These are phyloP conservation scores for Hirtodrosophila confusa DNA, from an alignment of 2,888 invertebrate species.

Conservation along the genomic window DNA sequence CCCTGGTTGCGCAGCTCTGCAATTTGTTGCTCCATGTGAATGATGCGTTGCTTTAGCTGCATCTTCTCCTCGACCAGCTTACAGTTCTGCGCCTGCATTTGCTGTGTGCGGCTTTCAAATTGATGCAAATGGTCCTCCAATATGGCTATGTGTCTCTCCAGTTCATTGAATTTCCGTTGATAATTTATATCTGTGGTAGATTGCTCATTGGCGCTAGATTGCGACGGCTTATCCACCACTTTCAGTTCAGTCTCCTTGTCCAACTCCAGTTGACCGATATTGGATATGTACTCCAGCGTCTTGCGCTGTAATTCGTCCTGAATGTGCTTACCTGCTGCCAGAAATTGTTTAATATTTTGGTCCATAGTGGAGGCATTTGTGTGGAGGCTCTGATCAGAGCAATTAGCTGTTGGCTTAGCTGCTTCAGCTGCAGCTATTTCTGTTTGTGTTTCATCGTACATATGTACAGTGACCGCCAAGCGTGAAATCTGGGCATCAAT, in stretches of 20 bases:
- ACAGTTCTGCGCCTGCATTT: constrained; percentile 83
- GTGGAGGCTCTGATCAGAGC: too few species aligned
- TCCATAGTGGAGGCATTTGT: constrained; percentile 9
- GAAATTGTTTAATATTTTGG: constrained; percentile 82
- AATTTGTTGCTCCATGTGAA: constrained; percentile 68
- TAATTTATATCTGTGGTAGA: constrained; percentile 31
- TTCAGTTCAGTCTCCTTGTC: neutral
- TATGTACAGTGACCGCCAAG: constrained; percentile 25
- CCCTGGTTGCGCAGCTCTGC: constrained; percentile 20
- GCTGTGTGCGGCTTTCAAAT: constrained; percentile 82
- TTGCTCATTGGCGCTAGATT: constrained; percentile 10
- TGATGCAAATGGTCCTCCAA: constrained; percentile 54
- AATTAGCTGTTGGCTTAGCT: neutral
- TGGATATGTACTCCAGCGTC: constrained; percentile 76
- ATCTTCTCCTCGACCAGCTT: constrained; percentile 84
- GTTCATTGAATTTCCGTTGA: constrained; percentile 52
- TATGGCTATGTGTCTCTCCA: constrained; percentile 61
- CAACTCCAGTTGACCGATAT: constrained; percentile 9
- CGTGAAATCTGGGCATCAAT: constrained; percentile 10
- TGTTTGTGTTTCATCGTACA: constrained; percentile 19
- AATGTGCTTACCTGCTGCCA: constrained; percentile 90
- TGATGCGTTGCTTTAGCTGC: constrained; percentile 68
- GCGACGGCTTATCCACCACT: neutral
- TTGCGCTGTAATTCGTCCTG: constrained; percentile 86
- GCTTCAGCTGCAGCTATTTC: neutral